Percentiles rank a stretch among this genome's conserved stretches.
phyloP scores from a whole-genome alignment of 1,140 invertebrate genomes.

The Ceratosolen fusciceps region DNA sequence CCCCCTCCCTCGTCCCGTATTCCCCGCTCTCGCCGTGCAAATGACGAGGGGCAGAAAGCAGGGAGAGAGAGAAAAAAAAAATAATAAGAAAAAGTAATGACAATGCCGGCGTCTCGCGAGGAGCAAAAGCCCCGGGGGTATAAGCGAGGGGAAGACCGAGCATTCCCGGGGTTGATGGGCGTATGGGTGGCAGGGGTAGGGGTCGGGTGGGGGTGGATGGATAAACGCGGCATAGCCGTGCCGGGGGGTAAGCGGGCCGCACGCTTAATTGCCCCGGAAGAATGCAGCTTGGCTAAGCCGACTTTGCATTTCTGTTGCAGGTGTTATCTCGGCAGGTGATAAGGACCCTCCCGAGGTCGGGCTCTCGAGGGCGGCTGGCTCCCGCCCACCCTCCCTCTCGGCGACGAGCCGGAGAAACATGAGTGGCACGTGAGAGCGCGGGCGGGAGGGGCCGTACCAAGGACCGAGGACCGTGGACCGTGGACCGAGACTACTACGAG shows the following conservation, averaged over 20 bases:
- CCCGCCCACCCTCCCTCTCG: not conserved
- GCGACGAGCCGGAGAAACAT: constrained; percentile 19
- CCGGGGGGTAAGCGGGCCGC: not conserved
- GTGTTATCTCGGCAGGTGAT: constrained; percentile 61
- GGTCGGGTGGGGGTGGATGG: constrained; percentile 29
- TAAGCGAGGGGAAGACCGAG: too few species aligned
- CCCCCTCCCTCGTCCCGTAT: too few species aligned
- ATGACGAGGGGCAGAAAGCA: not conserved
- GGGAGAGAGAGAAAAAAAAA: constrained; percentile 11
- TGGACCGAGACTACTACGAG: constrained; percentile 10
- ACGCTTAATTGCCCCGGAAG: constrained; percentile 56
- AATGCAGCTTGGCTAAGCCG: constrained; percentile 25
- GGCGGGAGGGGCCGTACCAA: not conserved
- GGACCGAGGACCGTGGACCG: constrained; percentile 45
- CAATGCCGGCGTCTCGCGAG: not conserved
- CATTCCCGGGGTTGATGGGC: too few species aligned
- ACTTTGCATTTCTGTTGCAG: constrained; percentile 56
- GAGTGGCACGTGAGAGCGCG: constrained; percentile 48
- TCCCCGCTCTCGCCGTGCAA: constrained; percentile 25
- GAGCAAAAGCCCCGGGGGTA: not conserved
- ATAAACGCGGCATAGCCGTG: constrained; percentile 33
- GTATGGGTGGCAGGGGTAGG: too few species aligned
- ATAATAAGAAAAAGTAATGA: constrained; percentile 40
- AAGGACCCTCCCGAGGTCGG: constrained; percentile 53
- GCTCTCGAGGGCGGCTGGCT: not conserved